phyloP scores from a whole-genome alignment of 2,113 vertebrate genomes.

The Odocoileus hemionus region DNA sequence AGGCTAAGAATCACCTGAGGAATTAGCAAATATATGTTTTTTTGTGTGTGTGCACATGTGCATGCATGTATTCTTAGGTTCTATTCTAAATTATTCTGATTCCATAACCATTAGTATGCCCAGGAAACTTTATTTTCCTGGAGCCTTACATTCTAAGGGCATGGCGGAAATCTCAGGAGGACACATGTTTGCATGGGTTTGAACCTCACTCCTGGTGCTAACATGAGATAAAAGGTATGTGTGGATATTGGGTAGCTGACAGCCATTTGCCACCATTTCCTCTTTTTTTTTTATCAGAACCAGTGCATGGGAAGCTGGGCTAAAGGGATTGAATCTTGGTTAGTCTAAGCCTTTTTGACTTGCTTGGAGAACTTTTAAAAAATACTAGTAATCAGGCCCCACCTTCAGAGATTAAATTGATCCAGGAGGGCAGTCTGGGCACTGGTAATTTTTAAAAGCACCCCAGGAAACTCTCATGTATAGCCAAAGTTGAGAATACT shows the following conservation, averaged over 20 bases:
- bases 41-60: background rate
- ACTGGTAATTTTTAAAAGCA: background rate
- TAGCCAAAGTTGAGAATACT: background rate
- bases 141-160: background rate
- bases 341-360: background rate
- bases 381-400: background rate
- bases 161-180: background rate
- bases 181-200: background rate
- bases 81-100: background rate
- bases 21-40: background rate
- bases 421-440: background rate
- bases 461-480: background rate
- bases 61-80: background rate
- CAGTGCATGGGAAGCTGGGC: background rate
- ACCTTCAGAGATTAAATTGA: constrained; percentile 6
- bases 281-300: background rate
- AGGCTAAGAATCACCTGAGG: background rate
- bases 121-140: background rate
- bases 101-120: background rate
- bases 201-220: background rate
- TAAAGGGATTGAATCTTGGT: background rate
- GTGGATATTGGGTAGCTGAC: background rate
- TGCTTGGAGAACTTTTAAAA: background rate
- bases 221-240: background rate
- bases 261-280: background rate